Percentiles rank a stretch among this genome's conserved stretches.
phyloP scores from a whole-genome alignment of 2,888 invertebrate genomes.

The Mesorhabditis belari region DNA sequence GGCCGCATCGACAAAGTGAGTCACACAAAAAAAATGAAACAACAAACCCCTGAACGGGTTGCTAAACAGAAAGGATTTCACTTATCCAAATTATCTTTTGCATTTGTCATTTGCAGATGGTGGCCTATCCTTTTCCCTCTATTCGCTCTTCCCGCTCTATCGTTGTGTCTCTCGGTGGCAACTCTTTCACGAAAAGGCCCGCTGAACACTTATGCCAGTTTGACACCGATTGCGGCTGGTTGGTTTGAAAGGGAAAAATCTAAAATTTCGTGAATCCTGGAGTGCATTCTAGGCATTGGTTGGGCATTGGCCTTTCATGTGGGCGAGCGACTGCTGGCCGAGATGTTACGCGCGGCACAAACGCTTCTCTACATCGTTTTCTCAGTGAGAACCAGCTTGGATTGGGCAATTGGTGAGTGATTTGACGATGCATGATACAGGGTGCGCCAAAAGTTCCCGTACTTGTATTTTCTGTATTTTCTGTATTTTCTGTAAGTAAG shows the following conservation, averaged over 20 bases:
- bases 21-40: background rate
- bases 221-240: conserved; percentile 33
- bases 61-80: background rate
- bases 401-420: conserved; percentile 24
- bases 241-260: background rate
- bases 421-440: too few species aligned
- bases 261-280: background rate
- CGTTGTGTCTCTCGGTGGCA: conserved; percentile 22
- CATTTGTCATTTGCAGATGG: conserved; percentile 2
- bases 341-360: conserved; percentile 22
- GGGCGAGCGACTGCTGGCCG: conserved; percentile 21
- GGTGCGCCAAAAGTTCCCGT: too few species aligned
- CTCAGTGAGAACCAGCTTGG: conserved; percentile 16
- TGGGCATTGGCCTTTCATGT: conserved; percentile 36
- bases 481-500: too few species aligned
- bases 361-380: conserved; percentile 23
- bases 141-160: conserved; percentile 27
- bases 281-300: conserved; percentile 28
- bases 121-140: conserved; percentile 32
- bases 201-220: conserved; percentile 24
- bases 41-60: background rate
- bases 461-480: too few species aligned
- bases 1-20: background rate
- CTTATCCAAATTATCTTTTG: too few species aligned
- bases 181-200: conserved; percentile 20